Base-by-base conservation (phyloP, 2,113 vertebrate species). In the Anas platyrhynchos region DNA sequence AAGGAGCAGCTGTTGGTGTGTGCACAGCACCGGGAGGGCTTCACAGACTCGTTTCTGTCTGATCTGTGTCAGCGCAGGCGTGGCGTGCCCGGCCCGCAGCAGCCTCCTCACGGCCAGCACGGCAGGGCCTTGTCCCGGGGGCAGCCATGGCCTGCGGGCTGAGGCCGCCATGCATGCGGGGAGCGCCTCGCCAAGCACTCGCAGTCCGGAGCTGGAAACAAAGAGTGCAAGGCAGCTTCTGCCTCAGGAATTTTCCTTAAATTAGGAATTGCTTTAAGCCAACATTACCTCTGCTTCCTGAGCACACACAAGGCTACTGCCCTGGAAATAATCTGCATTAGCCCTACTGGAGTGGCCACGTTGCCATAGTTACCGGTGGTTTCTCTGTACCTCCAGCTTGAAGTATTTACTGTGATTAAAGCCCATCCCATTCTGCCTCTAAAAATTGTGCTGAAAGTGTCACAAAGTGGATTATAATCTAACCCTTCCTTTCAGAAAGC, bases 281-380 rank as follows among this genome's bases (percentile, higher is more conserved):
- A 97, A 80, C 94, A 97, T 97, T 97, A 97, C 96, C 93, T 95
- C 96, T 98, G 97, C 98, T 96, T 95, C 97, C 96, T 97, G 98
- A 98, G 95, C 97, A 97, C 96, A 95, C 97, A 94, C 95, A 96
- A 96, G 97, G 94, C 96, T 96, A 97, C 74, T 97, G 96, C 97
- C 97, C 97, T 97, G 95, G 97, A 98, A 98, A 93, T 98, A 97
- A 98, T 97, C 91, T 96, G 96, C 93, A 97, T 97, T 97, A 94
- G 96, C 92, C 94, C 93, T 96, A 92, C 75, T 97, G 97, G 97
- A 98, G 97, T 97, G 97, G 93, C 89, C 95, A 94, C 21, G 98
- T 98, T 98, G 96, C 98, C 97, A 98, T 98, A 97, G 98, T 93
- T 97, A 98, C 98, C 76, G 50, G 94, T 97, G 97, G 91, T 81